These are phyloP conservation scores for Mustela lutreola DNA, from an alignment of 2,113 vertebrate genomes.

Conservation along the genomic window DNA sequence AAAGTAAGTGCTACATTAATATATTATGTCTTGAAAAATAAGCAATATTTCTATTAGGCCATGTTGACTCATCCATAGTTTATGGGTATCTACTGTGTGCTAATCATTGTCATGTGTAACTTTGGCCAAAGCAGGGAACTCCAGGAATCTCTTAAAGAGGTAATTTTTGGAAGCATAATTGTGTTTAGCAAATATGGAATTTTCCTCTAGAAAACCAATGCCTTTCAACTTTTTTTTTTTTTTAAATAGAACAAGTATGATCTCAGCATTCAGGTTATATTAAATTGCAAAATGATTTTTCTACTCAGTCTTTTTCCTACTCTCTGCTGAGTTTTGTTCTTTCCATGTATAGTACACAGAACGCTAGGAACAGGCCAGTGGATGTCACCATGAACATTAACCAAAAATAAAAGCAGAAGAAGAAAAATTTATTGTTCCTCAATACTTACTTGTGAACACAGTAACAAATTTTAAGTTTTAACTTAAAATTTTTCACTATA, in stretches of 20 bases:
- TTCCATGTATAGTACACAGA: background rate
- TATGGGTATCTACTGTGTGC: background rate
- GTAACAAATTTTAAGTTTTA: background rate
- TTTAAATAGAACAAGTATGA: background rate
- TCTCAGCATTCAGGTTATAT: background rate
- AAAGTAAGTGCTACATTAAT: background rate
- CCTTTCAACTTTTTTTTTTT: background rate
- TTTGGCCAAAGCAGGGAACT: background rate
- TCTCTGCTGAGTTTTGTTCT: background rate
- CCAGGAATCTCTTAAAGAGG: background rate
- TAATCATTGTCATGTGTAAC: background rate
- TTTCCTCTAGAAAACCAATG: background rate
- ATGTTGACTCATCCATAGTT: background rate
- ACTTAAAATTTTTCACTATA: background rate
- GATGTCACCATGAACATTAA: background rate
- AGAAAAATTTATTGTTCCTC: background rate
- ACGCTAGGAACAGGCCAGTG: background rate
- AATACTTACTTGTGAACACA: background rate
- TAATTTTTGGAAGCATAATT: background rate
- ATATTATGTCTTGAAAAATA: background rate
- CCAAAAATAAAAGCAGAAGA: background rate
- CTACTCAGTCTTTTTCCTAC: background rate
- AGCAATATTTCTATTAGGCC: background rate
- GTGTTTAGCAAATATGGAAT: background rate
- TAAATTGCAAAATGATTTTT: slow-evolving; percentile 4